A percentile compares a stretch with the other conserved stretches of the same genome.
Evolutionary conservation across 1,140 invertebrate genomes (phyloP).

Genomic region (Venustaconcha ellipsiformis): DNA sequence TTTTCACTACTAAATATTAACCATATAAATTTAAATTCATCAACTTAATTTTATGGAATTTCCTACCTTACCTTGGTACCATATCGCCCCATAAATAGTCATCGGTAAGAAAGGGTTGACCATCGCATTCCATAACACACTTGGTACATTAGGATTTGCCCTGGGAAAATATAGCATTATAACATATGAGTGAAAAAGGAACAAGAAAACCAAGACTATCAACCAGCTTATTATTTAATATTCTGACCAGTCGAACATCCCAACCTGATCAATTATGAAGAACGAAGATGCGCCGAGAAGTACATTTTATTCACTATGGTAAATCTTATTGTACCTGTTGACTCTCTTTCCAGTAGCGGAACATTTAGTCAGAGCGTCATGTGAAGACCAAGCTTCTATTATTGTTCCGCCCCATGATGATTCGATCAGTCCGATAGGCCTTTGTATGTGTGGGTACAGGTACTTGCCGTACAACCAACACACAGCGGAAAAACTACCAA

Average conservation of each 20-base stretch:
- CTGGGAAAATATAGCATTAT: no score
- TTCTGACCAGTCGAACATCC: no score
- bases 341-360: background rate
- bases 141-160: background rate
- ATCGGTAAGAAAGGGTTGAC: slow-evolving; percentile 56
- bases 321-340: no score
- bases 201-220: no score
- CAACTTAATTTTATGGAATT: no score
- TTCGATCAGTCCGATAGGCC: slow-evolving; percentile 59
- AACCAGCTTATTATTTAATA: no score
- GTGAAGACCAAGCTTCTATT: slow-evolving; percentile 61
- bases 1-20: no score
- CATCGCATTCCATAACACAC: slow-evolving; percentile 61
- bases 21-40: no score
- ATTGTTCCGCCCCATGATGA: slow-evolving; percentile 60
- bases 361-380: slow-evolving; percentile 53
- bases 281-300: no score
- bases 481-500: slow-evolving; percentile 51
- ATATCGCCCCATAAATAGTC: slow-evolving; percentile 60
- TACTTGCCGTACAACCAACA: slow-evolving; percentile 60
- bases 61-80: slow-evolving; percentile 59
- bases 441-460: slow-evolving; percentile 41
- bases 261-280: no score
- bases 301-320: no score
- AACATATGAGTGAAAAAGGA: no score